These are phyloP conservation scores for Tonatia bakeri DNA, from an alignment of 2,113 vertebrate species.

Conservation along the genomic window DNA sequence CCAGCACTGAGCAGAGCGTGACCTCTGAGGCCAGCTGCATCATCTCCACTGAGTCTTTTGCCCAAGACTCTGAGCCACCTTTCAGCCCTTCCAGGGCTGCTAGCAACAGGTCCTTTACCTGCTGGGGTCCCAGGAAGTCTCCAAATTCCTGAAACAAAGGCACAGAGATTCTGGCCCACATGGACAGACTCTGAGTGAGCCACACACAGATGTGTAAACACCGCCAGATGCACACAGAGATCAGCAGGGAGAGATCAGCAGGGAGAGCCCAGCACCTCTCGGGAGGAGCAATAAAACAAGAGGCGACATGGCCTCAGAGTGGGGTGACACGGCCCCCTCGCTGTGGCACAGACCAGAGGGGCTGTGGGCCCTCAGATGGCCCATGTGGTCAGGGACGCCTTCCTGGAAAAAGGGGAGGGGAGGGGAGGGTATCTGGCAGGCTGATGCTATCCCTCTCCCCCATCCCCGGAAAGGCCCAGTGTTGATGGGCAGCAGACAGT, in stretches of 20 bases:
- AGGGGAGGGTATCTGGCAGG: fast-evolving
- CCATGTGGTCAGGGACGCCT: fast-evolving
- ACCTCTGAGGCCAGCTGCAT: constrained; percentile 61
- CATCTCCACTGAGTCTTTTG: constrained; percentile 27
- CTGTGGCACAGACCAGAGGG: neutral
- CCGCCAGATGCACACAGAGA: fast-evolving
- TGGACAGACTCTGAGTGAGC: neutral
- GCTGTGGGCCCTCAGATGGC: neutral
- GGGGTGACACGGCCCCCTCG: fast-evolving
- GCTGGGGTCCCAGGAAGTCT: constrained; percentile 69
- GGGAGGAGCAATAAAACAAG: neutral
- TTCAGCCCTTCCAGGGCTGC: constrained; percentile 67
- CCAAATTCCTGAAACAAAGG: constrained; percentile 69
- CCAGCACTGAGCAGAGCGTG: constrained; percentile 65
- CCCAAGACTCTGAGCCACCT: neutral
- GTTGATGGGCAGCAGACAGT: neutral
- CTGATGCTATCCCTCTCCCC: neutral
- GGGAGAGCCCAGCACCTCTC: too few species aligned
- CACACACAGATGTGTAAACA: too few species aligned
- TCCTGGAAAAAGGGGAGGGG: neutral
- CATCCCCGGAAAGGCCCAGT: neutral
- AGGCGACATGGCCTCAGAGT: neutral
- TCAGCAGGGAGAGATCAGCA: neutral
- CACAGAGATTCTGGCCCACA: neutral
- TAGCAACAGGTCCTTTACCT: constrained; percentile 74